Conservation (phyloP, 1,140 invertebrate species). For the Chionoecetes opilio region DNA sequence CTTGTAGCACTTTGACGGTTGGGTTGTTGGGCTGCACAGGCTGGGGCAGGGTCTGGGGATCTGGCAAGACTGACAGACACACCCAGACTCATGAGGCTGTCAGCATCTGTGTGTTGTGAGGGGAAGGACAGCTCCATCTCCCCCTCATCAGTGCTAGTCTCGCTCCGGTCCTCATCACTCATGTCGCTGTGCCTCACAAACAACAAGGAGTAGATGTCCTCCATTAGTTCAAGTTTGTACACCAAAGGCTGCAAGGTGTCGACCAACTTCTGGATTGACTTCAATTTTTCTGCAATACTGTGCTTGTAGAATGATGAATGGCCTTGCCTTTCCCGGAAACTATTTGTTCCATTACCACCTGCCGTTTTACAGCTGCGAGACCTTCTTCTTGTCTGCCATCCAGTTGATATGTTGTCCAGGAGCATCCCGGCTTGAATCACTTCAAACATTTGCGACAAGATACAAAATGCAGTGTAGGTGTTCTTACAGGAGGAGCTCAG, state of each 20-base stretch:
- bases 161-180: constrained; percentile 72
- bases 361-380: background rate
- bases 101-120: constrained; percentile 62
- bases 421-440: constrained; percentile 74
- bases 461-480: constrained; percentile 65
- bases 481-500: constrained; percentile 51
- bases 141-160: constrained; percentile 60
- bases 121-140: constrained; percentile 62
- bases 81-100: constrained; percentile 54
- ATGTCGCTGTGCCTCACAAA: constrained; percentile 74
- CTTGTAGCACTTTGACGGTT: background rate
- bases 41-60: background rate
- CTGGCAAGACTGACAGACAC: background rate
- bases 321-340: constrained; percentile 56
- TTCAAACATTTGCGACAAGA: constrained; percentile 65
- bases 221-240: constrained; percentile 70
- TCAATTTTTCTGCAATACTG: constrained; percentile 69
- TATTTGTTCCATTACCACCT: background rate
- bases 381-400: constrained; percentile 66
- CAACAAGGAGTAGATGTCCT: constrained; percentile 69
- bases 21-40: background rate
- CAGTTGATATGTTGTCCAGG: constrained; percentile 64
- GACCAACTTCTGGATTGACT: constrained; percentile 36
- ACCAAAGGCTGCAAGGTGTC: constrained; percentile 58
- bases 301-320: constrained; percentile 54